These are phyloP conservation scores for Heliothis subflexa DNA, from an alignment of 1,140 invertebrate genomes.

Conservation along the genomic window DNA sequence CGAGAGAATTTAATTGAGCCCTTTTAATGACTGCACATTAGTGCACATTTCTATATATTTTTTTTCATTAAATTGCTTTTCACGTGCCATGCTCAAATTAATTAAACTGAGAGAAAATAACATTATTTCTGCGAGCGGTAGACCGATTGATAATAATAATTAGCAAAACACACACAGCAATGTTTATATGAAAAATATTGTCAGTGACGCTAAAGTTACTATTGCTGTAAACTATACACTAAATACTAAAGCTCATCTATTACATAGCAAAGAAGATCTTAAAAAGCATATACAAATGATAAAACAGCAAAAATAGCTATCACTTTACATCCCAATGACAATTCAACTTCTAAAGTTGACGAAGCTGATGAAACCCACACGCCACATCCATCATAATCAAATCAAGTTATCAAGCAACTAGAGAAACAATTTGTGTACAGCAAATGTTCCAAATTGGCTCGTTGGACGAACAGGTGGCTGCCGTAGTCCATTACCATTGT, in stretches of 20 bases:
- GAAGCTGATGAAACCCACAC: neutral
- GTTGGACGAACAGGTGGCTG: constrained; percentile 67
- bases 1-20: constrained; percentile 6
- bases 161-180: too few species aligned
- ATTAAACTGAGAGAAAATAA: neutral
- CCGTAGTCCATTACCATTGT: constrained; percentile 69
- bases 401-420: constrained; percentile 38
- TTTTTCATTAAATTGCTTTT: neutral
- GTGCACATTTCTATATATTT: neutral
- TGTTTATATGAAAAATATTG: too few species aligned
- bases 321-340: neutral
- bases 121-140: neutral
- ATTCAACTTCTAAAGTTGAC: neutral
- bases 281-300: neutral
- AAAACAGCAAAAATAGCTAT: neutral
- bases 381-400: constrained; percentile 43
- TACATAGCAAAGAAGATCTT: too few species aligned
- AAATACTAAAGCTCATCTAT: too few species aligned
- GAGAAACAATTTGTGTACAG: constrained; percentile 70
- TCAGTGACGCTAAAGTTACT: too few species aligned
- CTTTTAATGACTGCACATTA: neutral
- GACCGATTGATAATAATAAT: neutral
- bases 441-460: constrained; percentile 65
- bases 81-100: neutral
- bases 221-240: too few species aligned